These are phyloP conservation scores for Mustelus asterias DNA, from an alignment of 2,113 vertebrate species.

Conservation along the genomic window DNA sequence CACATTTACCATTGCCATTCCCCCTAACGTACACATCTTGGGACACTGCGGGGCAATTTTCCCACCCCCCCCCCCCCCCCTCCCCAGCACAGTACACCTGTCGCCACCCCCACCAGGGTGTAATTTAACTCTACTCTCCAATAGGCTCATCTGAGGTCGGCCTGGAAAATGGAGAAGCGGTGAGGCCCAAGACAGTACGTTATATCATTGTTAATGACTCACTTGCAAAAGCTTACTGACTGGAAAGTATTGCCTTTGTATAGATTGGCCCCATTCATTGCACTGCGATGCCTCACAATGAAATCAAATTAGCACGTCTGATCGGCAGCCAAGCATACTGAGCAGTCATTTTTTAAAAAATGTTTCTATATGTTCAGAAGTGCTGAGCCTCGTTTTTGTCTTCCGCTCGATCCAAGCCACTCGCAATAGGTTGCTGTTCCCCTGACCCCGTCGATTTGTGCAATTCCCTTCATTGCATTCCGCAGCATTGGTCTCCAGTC, in stretches of 20 bases:
- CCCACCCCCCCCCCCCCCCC: background rate
- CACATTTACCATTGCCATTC: too few species aligned
- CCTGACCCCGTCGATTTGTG: background rate
- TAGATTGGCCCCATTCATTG: background rate
- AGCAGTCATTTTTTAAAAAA: background rate
- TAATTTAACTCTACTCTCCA: background rate
- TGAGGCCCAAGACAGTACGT: background rate
- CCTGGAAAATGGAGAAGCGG: background rate
- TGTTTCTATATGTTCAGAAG: background rate
- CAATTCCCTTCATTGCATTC: background rate
- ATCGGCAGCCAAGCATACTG: background rate
- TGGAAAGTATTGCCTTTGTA: background rate
- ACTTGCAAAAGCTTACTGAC: background rate
- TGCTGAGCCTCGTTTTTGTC: background rate
- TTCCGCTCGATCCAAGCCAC: background rate
- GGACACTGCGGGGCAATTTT: too few species aligned
- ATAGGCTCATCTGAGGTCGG: background rate
- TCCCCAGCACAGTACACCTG: too few species aligned
- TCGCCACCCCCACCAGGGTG: background rate
- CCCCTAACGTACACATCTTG: too few species aligned
- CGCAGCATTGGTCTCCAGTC: background rate
- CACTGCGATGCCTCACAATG: background rate
- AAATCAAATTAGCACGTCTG: background rate
- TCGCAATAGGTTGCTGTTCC: background rate
- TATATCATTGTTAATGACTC: background rate